Conservation (phyloP, 2,113 vertebrate genomes). For the Reinhardtius hippoglossoides region DNA sequence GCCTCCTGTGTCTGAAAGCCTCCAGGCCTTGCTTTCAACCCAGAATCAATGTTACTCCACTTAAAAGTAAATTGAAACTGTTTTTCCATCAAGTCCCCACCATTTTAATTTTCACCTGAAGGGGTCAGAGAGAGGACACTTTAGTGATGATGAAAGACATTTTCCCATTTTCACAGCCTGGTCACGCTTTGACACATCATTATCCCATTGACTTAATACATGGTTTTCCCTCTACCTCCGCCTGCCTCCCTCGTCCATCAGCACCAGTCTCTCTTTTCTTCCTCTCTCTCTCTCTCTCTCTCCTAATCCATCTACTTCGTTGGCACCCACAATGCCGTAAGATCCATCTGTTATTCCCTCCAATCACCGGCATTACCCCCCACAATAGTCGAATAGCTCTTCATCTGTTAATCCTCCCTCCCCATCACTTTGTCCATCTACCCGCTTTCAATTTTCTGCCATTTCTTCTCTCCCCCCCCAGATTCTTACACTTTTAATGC, state of each 20-base stretch:
- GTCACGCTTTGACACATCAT: conserved; percentile 80
- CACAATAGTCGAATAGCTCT: conserved; percentile 18
- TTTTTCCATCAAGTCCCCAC: conserved; percentile 72
- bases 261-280: background rate
- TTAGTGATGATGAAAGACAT: conserved; percentile 81
- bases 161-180: conserved; percentile 78
- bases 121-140: conserved; percentile 80
- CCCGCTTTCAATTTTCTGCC: conserved; percentile 33
- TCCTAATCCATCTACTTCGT: conserved; percentile 10
- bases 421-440: conserved; percentile 42
- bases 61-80: conserved; percentile 80
- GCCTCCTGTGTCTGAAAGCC: conserved; percentile 51
- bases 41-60: conserved; percentile 79
- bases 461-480: conserved; percentile 25
- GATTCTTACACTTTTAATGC: conserved; percentile 57
- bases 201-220: conserved; percentile 80
- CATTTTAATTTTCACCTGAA: conserved; percentile 78
- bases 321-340: too few species aligned
- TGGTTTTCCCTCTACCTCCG: conserved; percentile 57
- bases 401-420: conserved; percentile 41
- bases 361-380: conserved; percentile 10
- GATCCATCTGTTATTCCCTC: conserved; percentile 24
- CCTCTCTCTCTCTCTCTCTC: conserved; percentile 4
- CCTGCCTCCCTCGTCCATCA: conserved; percentile 55
- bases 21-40: conserved; percentile 67